Conservation (phyloP, 1,140 invertebrate species). For the Araneus ventricosus region DNA sequence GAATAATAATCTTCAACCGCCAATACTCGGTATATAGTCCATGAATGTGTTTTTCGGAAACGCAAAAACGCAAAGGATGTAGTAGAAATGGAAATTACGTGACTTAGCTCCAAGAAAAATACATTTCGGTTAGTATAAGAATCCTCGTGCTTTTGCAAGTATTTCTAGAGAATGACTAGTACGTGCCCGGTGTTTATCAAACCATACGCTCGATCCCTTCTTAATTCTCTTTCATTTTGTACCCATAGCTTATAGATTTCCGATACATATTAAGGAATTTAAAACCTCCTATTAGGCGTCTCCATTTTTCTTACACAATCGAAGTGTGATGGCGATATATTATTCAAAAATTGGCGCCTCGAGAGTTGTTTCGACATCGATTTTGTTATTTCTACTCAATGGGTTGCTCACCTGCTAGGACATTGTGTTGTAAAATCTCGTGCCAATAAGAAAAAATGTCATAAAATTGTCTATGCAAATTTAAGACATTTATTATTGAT, state of each 20-base stretch:
- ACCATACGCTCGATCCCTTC: background rate
- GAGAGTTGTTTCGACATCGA: background rate
- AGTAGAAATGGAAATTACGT: background rate
- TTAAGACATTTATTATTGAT: too few species aligned
- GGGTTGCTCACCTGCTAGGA: background rate
- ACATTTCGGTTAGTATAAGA: background rate
- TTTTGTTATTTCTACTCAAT: background rate
- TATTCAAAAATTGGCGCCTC: background rate
- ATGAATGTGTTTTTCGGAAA: too few species aligned
- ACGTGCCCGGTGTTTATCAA: background rate
- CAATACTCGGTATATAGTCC: too few species aligned
- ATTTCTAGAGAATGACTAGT: background rate
- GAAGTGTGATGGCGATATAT: background rate
- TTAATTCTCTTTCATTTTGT: background rate
- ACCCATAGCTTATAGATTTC: conserved; percentile 5
- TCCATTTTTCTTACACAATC: conserved; percentile 15
- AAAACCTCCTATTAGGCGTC: background rate
- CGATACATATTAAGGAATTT: conserved; percentile 31
- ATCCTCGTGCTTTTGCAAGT: background rate
- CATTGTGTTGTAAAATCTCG: background rate
- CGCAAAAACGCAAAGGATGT: rapidly evolving
- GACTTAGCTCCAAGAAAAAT: background rate
- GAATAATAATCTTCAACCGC: too few species aligned
- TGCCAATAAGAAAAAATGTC: background rate
- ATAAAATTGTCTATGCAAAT: background rate